Conservation (phyloP, 2,888 invertebrate species). For the Apamea monoglypha region DNA sequence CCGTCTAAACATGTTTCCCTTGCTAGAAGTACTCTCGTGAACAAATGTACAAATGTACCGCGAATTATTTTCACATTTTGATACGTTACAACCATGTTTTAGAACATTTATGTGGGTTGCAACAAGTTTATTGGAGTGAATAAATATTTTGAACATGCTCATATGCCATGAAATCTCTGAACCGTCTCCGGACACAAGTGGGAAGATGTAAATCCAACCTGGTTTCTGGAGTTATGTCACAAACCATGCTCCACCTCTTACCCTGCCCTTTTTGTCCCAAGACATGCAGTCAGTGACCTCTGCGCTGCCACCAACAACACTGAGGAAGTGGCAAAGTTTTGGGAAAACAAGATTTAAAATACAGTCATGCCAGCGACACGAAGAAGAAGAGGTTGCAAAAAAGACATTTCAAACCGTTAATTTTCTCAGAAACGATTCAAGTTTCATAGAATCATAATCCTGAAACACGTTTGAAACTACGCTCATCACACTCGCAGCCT, state of each 20-base stretch:
- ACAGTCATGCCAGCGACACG: too few relatives aligned
- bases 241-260: too few relatives aligned
- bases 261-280: too few relatives aligned
- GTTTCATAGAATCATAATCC: constrained; percentile 28
- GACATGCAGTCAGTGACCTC: too few relatives aligned
- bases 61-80: constrained; percentile 59
- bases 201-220: too few relatives aligned
- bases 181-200: too few relatives aligned
- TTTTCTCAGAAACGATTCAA: constrained; percentile 2
- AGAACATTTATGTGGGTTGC: constrained; percentile 42
- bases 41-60: constrained; percentile 55
- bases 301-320: too few relatives aligned
- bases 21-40: constrained; percentile 42
- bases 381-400: not conserved
- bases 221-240: too few relatives aligned
- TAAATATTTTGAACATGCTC: constrained; percentile 14
- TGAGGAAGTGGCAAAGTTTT: too few relatives aligned
- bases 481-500: constrained; percentile 20
- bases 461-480: constrained; percentile 25
- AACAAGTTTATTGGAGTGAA: constrained; percentile 20
- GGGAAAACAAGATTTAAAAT: too few relatives aligned
- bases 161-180: not conserved
- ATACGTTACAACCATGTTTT: constrained; percentile 41
- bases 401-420: not conserved
- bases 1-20: constrained; percentile 52